A percentile compares a stretch with the other conserved stretches of the same genome.
phyloP scores from a whole-genome alignment of 2,113 vertebrate genomes.

The Illadopsis cleaveri region DNA sequence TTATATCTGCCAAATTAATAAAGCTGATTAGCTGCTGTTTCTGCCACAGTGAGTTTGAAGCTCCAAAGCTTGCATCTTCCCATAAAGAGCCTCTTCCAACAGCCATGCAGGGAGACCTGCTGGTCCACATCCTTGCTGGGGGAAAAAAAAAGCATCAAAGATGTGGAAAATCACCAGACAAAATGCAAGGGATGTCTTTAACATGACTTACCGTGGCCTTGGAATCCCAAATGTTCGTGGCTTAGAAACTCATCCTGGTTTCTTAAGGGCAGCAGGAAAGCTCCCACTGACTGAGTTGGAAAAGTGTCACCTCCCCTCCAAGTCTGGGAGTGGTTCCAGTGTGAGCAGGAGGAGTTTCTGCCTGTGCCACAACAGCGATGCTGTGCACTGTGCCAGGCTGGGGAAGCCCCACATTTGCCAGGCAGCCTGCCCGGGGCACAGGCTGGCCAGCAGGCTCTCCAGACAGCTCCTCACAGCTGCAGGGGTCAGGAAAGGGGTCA shows the following conservation, averaged over 20 bases:
- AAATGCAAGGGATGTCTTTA: not conserved
- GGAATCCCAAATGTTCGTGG: fast-evolving
- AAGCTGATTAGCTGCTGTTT: not conserved
- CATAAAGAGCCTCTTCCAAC: not conserved
- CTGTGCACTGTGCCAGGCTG: not conserved
- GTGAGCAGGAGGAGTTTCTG: not conserved
- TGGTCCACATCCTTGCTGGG: not conserved
- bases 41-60: not conserved
- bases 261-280: not conserved
- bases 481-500: not conserved
- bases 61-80: not conserved
- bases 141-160: not conserved
- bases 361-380: not conserved
- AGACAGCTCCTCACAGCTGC: not conserved
- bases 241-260: not conserved
- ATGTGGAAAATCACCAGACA: not conserved
- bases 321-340: not conserved
- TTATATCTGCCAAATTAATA: not conserved
- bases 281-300: not conserved
- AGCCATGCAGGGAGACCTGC: not conserved
- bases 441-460: not conserved
- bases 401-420: not conserved
- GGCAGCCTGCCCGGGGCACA: not conserved
- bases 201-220: not conserved
- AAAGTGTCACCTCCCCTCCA: not conserved